Conservation (phyloP, 1,140 invertebrate species). For the Macrocentrus cingulum region DNA sequence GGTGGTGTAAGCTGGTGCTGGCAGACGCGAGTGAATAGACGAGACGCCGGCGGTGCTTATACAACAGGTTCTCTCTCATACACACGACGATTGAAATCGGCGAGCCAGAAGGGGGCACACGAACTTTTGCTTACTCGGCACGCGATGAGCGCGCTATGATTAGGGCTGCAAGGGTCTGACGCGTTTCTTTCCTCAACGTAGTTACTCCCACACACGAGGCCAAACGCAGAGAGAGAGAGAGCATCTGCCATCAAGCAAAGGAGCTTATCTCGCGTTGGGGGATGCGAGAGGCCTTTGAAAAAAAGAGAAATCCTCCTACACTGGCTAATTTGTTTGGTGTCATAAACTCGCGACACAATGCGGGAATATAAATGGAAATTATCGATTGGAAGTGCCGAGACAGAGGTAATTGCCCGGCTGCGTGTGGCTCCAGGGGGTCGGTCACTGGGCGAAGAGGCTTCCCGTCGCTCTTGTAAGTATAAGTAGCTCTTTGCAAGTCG, state of each 20-base stretch:
- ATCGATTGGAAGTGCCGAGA: neutral
- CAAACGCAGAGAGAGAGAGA: too few species aligned
- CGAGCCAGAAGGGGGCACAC: neutral
- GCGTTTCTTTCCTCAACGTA: conserved; percentile 6
- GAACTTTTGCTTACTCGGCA: conserved; percentile 22
- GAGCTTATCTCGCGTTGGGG: too few species aligned
- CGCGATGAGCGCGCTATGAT: conserved; percentile 22
- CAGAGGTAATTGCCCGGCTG: conserved; percentile 12
- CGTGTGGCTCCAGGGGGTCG: conserved; percentile 21
- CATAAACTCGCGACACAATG: neutral
- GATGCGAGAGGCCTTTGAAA: too few species aligned
- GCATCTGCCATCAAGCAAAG: too few species aligned
- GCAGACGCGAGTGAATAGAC: conserved; percentile 14
- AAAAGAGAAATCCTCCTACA: too few species aligned
- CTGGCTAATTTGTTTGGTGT: neutral
- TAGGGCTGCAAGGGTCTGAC: conserved; percentile 10
- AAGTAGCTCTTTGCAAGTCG: neutral
- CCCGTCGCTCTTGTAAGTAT: neutral
- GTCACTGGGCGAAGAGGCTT: neutral
- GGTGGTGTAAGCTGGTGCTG: conserved; percentile 14
- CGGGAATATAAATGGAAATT: conserved; percentile 13
- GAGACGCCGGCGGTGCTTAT: conserved; percentile 9
- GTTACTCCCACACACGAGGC: too few species aligned
- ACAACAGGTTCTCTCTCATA: neutral
- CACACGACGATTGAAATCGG: neutral